phyloP scores from a whole-genome alignment of 2,113 vertebrate species.

The Rhizomys pruinosus region DNA sequence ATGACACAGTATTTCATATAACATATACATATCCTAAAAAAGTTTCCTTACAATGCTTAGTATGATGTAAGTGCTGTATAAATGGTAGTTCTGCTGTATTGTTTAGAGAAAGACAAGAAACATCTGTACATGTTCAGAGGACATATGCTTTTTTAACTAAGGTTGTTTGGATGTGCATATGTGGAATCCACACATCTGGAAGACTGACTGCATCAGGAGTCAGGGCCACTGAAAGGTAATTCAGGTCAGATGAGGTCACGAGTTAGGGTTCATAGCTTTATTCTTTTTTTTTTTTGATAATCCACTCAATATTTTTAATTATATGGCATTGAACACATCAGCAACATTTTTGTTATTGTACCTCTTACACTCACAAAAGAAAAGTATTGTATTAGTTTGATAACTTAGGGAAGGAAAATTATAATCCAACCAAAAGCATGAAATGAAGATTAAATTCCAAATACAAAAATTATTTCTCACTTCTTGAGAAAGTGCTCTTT shows the following conservation, averaged over 20 bases:
- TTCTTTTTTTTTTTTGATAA: no score
- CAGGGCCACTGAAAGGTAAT: no score
- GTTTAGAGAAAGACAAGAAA: no score
- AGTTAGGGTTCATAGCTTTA: no score
- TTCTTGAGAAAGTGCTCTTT: no score
- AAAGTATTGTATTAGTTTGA: background rate
- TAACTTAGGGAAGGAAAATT: background rate
- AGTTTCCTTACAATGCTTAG: background rate
- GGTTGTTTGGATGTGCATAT: no score
- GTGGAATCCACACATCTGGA: no score
- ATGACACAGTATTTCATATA: background rate
- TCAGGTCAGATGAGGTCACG: no score
- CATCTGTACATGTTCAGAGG: no score
- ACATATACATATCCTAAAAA: background rate
- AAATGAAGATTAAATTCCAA: constrained; percentile 49
- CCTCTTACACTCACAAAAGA: constrained; percentile 34
- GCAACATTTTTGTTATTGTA: constrained; percentile 7
- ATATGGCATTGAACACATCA: background rate
- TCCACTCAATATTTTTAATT: constrained; percentile 9
- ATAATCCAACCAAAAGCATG: background rate
- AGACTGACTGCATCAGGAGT: no score
- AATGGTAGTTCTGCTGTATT: no score
- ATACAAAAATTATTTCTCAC: constrained; percentile 4
- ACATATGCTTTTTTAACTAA: no score
- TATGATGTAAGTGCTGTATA: background rate